Percentiles rank a stretch among this genome's conserved stretches.
phyloP scores from a whole-genome alignment of 2,113 vertebrate genomes.

The Geococcyx californianus region DNA sequence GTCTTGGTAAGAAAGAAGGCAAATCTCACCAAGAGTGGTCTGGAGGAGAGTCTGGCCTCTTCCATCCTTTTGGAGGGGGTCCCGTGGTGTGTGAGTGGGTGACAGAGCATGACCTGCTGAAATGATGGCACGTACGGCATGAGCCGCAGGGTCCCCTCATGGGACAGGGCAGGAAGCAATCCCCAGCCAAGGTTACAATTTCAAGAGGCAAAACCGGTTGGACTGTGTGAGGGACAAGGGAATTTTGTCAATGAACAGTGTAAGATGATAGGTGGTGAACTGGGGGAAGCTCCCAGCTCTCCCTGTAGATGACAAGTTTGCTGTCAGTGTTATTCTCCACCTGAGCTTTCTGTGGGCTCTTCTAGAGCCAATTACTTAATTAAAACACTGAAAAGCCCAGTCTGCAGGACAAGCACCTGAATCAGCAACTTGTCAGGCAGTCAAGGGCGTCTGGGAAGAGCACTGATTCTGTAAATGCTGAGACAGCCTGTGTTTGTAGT shows the following conservation, averaged over 20 bases:
- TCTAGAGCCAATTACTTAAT: background rate
- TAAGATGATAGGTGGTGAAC: background rate
- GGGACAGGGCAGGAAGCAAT: background rate
- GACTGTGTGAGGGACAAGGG: background rate
- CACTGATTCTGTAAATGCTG: background rate
- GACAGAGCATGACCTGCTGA: background rate
- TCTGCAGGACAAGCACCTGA: background rate
- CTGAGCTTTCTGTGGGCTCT: background rate
- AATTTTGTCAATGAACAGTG: background rate
- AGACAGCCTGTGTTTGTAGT: background rate
- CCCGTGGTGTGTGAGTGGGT: background rate
- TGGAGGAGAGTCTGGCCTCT: background rate
- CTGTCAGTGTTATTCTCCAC: background rate
- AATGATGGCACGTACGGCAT: fast-evolving
- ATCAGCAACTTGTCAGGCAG: background rate
- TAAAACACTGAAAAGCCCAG: background rate
- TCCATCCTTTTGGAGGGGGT: no score
- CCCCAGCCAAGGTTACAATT: fast-evolving
- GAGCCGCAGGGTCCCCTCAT: background rate
- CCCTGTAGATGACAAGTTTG: background rate
- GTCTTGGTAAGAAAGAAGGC: background rate
- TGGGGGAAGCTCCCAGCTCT: background rate
- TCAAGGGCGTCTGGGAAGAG: background rate
- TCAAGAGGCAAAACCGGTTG: background rate
- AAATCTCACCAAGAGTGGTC: background rate